These are phyloP conservation scores for Poecilia picta DNA, from an alignment of 2,797 vertebrate genomes.

Conservation along the genomic window DNA sequence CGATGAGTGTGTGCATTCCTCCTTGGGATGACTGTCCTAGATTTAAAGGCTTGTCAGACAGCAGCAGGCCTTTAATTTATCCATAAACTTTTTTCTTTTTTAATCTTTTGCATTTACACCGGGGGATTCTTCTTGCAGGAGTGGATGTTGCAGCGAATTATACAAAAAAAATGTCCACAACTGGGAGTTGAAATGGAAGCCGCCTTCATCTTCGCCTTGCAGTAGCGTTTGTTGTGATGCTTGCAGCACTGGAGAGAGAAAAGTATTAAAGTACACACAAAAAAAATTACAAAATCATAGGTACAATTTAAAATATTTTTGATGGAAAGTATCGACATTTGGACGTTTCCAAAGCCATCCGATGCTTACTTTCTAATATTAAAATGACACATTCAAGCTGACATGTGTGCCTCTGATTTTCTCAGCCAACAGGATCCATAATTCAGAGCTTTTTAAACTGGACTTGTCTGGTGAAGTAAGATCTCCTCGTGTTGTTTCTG, in stretches of 20 bases:
- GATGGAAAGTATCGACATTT: slow-evolving; percentile 11
- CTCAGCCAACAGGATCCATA: slow-evolving; percentile 69
- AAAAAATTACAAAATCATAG: slow-evolving; percentile 38
- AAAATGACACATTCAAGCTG: slow-evolving; percentile 55
- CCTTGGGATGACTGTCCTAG: slow-evolving; percentile 79
- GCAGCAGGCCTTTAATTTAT: slow-evolving; percentile 67
- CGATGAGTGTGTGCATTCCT: slow-evolving; percentile 74
- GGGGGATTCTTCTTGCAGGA: slow-evolving; percentile 65
- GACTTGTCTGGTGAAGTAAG: slow-evolving; percentile 63
- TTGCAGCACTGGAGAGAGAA: slow-evolving; percentile 50
- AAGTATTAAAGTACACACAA: slow-evolving; percentile 37
- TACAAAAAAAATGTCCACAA: slow-evolving; percentile 75
- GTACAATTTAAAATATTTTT: slow-evolving; percentile 43
- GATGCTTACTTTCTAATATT: slow-evolving; percentile 45
- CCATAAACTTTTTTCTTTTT: slow-evolving; percentile 67
- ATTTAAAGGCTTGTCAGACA: slow-evolving; percentile 81
- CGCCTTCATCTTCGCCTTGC: slow-evolving; percentile 69
- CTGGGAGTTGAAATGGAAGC: slow-evolving; percentile 73
- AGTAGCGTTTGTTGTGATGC: slow-evolving; percentile 64
- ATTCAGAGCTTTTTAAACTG: slow-evolving; percentile 77
- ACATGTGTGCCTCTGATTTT: slow-evolving; percentile 54
- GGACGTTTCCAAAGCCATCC: slow-evolving; percentile 45
- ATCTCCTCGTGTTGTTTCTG: slow-evolving; percentile 56
- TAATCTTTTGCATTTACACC: slow-evolving; percentile 67
- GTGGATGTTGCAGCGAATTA: slow-evolving; percentile 68